phyloP scores from a whole-genome alignment of 2,797 vertebrate species.

The Myiothlypis coronata region DNA sequence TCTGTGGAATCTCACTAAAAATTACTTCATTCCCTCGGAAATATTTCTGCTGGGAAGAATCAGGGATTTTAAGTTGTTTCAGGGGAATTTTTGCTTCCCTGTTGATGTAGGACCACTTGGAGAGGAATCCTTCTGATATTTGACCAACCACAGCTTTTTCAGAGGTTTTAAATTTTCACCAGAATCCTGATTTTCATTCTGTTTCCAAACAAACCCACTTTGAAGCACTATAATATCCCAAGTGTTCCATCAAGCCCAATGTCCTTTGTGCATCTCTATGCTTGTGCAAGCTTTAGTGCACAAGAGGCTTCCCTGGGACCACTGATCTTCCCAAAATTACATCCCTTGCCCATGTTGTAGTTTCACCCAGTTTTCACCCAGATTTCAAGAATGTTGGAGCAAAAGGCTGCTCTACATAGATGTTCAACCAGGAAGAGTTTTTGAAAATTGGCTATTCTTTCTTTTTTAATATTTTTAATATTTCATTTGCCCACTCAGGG shows the following conservation, averaged over 20 bases:
- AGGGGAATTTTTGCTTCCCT: background rate
- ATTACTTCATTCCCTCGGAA: background rate
- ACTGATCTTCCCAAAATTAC: background rate
- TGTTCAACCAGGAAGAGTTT: background rate
- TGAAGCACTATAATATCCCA: background rate
- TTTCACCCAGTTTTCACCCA: background rate
- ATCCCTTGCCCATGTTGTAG: background rate
- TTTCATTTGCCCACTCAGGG: background rate
- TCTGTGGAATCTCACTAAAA: background rate
- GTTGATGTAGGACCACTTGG: background rate
- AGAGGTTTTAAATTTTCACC: background rate
- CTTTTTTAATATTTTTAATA: background rate
- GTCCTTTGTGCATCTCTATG: background rate
- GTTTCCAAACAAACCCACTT: rapidly evolving
- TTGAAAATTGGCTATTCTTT: background rate
- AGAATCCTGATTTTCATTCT: background rate
- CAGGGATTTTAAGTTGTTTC: background rate
- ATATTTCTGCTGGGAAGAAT: background rate
- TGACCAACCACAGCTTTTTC: rapidly evolving
- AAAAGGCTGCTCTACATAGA: background rate
- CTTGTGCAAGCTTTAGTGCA: background rate
- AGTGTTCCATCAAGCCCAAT: rapidly evolving
- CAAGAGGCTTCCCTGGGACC: background rate
- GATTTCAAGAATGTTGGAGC: background rate
- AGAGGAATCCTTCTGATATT: background rate